Evolutionary conservation across 2,888 invertebrate genomes (phyloP), one percentile per base, ranked within the genome.

Genomic region (Hirtodrosophila alboralis): DNA sequence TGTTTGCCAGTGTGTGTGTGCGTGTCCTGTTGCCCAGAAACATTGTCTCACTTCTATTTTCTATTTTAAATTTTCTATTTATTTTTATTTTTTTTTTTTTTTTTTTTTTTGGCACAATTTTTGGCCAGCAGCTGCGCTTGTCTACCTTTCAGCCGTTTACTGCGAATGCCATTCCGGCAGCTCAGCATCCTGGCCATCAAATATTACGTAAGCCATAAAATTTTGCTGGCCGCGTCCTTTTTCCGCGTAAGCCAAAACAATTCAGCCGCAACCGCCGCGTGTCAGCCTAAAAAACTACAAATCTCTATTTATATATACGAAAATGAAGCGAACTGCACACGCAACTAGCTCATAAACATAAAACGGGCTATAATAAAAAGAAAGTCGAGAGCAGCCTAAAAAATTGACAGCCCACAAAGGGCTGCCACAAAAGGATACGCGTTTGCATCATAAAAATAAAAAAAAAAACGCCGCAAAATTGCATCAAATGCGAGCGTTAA

Each of bases 131-230:
- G 33, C 38, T 27, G 14, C 31, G n/a, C 16, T 6, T 23, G n/a
- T 21, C 34, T 30, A 27, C 38, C 27, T 56, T 37, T n/a, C 6
- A 6, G 23, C 7, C 8, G 18, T 5, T 37, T 37, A 38, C 16
- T n/a, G 49, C 28, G 49, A 61, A 45, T n/a, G 41, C 62, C 13
- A 18, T 49, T 33, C 41, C n/a, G 13, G n/a, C 27, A 10, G 38
- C 57, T 18, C 21, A 54, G 45, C 8, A 7, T 23, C 6, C 8
- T 23, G 2, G 23, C 8, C 23, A 2, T 8, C 7, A 6, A 23
- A 23, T 21, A 63, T 83, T 74, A 62, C 84, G 70, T 53, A 79
- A 76, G 80, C 53, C 84, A 47, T 65, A 73, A 79, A 81, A 70
- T n/a, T n/a, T n/a, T n/a, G n/a, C 14, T 12, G 28, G 12, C 30